phyloP scores from a whole-genome alignment of 2,888 invertebrate genomes.

The Elysia crispata region DNA sequence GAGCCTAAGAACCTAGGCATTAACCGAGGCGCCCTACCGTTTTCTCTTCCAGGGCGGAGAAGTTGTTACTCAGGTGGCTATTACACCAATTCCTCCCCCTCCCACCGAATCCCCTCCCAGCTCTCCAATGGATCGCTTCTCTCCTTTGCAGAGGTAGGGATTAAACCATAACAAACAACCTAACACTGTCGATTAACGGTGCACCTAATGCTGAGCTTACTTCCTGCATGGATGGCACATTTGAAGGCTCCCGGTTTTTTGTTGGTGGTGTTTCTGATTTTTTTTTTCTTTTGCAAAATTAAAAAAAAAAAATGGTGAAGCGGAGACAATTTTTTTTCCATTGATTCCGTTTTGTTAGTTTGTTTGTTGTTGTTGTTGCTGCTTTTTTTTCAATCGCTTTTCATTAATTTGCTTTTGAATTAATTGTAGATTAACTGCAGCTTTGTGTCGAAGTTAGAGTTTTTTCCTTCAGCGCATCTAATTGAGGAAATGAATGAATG shows the following conservation, averaged over 20 bases:
- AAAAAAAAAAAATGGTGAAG: too few relatives aligned
- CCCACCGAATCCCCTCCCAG: slow-evolving; percentile 53
- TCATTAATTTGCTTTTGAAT: neutral
- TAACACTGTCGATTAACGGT: too few relatives aligned
- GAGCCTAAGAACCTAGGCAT: too few relatives aligned
- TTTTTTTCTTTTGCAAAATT: too few relatives aligned
- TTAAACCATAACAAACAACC: neutral
- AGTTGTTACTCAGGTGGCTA: slow-evolving; percentile 52
- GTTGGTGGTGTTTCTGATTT: too few relatives aligned
- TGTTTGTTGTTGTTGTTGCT: neutral
- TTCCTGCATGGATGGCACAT: too few relatives aligned
- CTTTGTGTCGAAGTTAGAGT: neutral
- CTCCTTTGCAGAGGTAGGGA: slow-evolving; percentile 52
- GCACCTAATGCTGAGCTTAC: too few relatives aligned
- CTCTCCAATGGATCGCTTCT: slow-evolving; percentile 48
- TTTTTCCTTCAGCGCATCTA: too few relatives aligned
- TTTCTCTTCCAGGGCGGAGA: slow-evolving; percentile 53
- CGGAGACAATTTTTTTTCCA: too few relatives aligned
- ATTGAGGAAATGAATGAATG: too few relatives aligned
- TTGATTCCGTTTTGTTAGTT: too few relatives aligned
- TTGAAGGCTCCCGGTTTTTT: too few relatives aligned
- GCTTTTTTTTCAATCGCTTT: neutral
- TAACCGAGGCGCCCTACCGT: slow-evolving; percentile 2
- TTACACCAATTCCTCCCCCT: slow-evolving; percentile 56
- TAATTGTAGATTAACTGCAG: neutral